Conservation (phyloP, 2,113 vertebrate genomes). For the Protobothrops mucrosquamatus region DNA sequence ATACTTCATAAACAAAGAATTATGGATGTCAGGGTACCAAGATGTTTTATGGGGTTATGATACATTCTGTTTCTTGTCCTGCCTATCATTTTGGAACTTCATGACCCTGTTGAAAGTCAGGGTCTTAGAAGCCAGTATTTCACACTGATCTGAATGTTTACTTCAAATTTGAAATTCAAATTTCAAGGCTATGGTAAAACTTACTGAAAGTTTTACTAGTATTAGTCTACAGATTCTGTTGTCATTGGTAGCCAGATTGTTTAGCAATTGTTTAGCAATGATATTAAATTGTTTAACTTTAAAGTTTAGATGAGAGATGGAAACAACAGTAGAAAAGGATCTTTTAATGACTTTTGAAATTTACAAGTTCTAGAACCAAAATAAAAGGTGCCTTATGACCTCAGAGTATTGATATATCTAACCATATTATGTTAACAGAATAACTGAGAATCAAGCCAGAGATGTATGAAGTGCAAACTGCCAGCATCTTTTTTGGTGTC, state of each 20-base stretch:
- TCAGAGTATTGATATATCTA: not conserved
- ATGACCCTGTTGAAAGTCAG: not conserved
- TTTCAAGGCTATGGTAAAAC: not conserved
- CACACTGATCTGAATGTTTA: not conserved
- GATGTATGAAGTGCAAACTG: not conserved
- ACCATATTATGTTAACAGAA: not conserved
- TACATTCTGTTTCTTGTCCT: conserved; percentile 5
- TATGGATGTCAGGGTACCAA: conserved; percentile 27
- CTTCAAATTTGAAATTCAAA: not conserved
- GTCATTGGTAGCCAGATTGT: not conserved
- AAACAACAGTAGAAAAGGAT: not conserved
- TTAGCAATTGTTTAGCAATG: not conserved
- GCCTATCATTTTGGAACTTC: conserved; percentile 4
- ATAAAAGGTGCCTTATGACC: not conserved
- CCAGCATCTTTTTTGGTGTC: not conserved
- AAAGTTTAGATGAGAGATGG: not conserved
- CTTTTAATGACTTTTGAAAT: not conserved
- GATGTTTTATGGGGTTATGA: conserved; percentile 34
- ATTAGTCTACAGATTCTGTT: not conserved
- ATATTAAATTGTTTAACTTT: too few species aligned
- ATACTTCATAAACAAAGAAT: conserved; percentile 31
- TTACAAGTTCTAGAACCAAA: not conserved
- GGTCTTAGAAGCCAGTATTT: conserved; percentile 1
- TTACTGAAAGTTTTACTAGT: not conserved
- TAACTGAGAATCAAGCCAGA: not conserved